These are phyloP conservation scores for Aelia acuminata DNA, from an alignment of 2,888 invertebrate genomes.

Conservation along the genomic window DNA sequence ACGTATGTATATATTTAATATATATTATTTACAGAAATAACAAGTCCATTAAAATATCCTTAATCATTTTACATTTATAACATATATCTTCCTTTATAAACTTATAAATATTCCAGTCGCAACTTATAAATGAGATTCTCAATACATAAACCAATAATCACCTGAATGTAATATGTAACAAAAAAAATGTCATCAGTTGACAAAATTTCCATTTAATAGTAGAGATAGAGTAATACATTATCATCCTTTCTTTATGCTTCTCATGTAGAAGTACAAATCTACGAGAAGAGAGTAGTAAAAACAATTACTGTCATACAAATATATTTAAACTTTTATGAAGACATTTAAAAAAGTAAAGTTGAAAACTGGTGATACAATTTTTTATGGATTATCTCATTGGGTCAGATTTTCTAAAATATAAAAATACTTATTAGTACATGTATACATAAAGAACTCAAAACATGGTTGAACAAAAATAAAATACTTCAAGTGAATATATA, in stretches of 20 bases:
- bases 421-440: background rate
- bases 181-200: background rate
- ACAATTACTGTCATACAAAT: background rate
- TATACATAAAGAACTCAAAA: too few relatives aligned
- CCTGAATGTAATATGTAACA: background rate
- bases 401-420: background rate
- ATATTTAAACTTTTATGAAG: background rate
- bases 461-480: too few relatives aligned
- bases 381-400: too few relatives aligned
- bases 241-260: background rate
- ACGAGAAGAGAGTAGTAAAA: background rate
- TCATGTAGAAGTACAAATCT: background rate
- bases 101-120: conserved; percentile 1
- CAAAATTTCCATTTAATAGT: background rate
- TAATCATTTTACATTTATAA: background rate
- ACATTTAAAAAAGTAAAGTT: background rate
- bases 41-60: background rate
- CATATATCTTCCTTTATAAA: background rate
- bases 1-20: background rate
- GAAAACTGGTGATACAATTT: too few relatives aligned
- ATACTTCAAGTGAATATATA: background rate
- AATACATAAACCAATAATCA: background rate
- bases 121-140: conserved; percentile 16
- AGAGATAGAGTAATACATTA: background rate
- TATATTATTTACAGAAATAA: background rate